Conservation (phyloP, 2,888 invertebrate species). For the Steromphala cineraria region DNA sequence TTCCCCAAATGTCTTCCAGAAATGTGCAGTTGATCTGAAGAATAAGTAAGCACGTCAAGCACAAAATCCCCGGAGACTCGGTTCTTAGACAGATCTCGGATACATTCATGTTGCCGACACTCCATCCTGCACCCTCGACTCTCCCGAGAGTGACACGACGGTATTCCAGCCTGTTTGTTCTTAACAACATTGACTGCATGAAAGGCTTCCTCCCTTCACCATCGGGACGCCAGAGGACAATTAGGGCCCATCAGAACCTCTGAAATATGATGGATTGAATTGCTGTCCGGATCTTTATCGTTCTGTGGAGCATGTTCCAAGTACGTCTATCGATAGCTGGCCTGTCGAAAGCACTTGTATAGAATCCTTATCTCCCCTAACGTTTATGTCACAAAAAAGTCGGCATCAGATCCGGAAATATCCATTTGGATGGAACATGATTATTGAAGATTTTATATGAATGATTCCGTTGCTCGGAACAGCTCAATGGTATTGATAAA, state of each 20-base stretch:
- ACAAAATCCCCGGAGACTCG: too few species aligned
- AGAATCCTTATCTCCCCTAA: neutral
- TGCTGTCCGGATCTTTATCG: neutral
- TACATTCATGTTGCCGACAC: too few species aligned
- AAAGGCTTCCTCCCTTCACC: neutral
- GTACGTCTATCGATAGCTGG: neutral
- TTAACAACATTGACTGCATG: neutral
- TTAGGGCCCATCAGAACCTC: neutral
- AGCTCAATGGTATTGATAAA: too few species aligned
- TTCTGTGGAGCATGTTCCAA: neutral
- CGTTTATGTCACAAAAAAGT: neutral
- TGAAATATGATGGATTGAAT: neutral
- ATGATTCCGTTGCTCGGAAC: too few species aligned
- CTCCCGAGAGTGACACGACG: neutral
- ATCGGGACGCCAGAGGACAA: neutral
- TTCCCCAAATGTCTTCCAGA: too few species aligned
- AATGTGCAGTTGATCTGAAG: too few species aligned
- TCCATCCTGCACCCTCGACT: too few species aligned
- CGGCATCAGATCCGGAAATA: neutral
- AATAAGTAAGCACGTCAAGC: too few species aligned
- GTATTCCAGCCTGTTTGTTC: neutral
- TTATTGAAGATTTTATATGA: too few species aligned
- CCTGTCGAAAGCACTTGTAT: neutral
- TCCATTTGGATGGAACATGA: neutral
- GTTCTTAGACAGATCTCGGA: too few species aligned